Percentiles rank a stretch among this genome's conserved stretches.
Conservation (phyloP, 1,140 invertebrate species). For the Bombus confusus region DNA sequence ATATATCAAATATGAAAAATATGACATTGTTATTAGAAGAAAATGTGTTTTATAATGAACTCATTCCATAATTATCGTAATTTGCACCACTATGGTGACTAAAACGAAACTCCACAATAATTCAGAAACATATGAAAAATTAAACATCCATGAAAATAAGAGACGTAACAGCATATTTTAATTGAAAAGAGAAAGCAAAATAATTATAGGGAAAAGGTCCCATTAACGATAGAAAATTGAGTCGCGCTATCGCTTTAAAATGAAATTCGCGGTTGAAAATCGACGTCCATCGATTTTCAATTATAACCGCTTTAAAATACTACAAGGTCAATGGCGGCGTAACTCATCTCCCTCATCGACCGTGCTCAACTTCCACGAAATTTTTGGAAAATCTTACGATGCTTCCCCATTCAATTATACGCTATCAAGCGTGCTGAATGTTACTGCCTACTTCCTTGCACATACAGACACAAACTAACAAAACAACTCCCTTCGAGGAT, state of each 20-base stretch:
- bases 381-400: constrained; percentile 44
- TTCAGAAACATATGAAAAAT: background rate
- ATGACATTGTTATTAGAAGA: too few species aligned
- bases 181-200: background rate
- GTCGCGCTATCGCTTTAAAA: background rate
- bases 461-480: background rate
- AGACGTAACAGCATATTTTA: too few species aligned
- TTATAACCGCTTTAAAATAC: constrained; percentile 48
- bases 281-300: constrained; percentile 36
- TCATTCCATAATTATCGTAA: too few species aligned
- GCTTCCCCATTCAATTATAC: constrained; percentile 61
- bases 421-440: constrained; percentile 8
- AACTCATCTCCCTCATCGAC: constrained; percentile 22
- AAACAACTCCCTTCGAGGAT: constrained; percentile 24
- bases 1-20: too few species aligned
- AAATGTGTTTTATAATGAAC: too few species aligned
- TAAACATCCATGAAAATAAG: too few species aligned
- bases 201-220: background rate
- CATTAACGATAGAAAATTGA: background rate
- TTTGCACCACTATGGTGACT: background rate
- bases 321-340: constrained; percentile 51
- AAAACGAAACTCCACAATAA: background rate
- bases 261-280: background rate
- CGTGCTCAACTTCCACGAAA: constrained; percentile 30
- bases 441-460: constrained; percentile 25